Conservation (phyloP, 2,113 vertebrate genomes). For the Vombatus ursinus region DNA sequence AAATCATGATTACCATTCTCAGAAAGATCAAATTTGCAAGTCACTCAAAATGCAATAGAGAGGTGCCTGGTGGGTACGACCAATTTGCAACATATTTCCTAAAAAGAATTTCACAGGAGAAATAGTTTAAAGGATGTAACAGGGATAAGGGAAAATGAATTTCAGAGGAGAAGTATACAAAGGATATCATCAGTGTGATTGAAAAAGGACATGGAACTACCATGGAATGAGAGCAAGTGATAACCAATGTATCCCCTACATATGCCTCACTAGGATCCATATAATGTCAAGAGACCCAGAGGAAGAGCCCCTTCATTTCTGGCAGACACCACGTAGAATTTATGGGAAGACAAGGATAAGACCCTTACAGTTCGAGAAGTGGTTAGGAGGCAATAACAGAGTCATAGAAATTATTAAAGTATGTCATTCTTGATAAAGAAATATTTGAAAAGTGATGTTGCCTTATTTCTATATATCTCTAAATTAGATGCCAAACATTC, state of each 20-base stretch:
- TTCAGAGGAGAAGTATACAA: background rate
- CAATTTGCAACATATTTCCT: background rate
- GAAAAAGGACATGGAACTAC: background rate
- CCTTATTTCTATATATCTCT: too few relatives aligned
- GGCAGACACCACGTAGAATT: background rate
- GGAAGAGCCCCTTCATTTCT: background rate
- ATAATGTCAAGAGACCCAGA: background rate
- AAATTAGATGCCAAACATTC: background rate
- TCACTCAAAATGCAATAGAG: background rate
- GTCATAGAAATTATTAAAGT: background rate
- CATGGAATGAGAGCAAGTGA: background rate
- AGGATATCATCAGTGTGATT: background rate
- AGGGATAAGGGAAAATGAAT: background rate
- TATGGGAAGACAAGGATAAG: background rate
- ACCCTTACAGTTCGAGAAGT: background rate
- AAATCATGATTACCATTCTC: background rate
- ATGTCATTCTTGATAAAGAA: too few relatives aligned
- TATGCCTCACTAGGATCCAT: background rate
- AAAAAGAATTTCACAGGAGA: background rate
- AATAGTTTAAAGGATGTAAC: too few relatives aligned
- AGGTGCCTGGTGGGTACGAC: background rate
- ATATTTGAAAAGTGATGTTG: too few relatives aligned
- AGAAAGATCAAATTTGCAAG: background rate
- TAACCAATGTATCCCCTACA: background rate
- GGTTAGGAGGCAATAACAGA: background rate